Evolutionary conservation across 1,140 invertebrate genomes (phyloP).

Genomic region (Cephus cinctus): DNA sequence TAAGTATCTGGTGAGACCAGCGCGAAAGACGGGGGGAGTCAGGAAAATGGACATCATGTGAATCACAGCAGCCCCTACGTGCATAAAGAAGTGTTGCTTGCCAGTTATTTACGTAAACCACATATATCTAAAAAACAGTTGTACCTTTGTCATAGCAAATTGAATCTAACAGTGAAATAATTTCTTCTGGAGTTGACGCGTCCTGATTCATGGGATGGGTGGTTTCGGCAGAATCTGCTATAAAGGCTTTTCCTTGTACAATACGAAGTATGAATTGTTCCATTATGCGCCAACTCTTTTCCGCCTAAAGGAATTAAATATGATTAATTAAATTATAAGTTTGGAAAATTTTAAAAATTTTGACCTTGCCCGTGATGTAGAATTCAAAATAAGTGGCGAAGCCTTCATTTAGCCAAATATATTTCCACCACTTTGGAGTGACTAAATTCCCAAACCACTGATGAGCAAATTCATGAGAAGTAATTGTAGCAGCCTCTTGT

Average conservation of each 20-base stretch:
- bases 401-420: conserved; percentile 57
- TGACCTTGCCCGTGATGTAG: conserved; percentile 13
- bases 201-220: conserved; percentile 74
- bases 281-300: conserved; percentile 72
- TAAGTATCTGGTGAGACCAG: conserved; percentile 50
- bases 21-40: conserved; percentile 50
- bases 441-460: conserved; percentile 64
- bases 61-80: conserved; percentile 57
- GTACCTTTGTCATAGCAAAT: conserved; percentile 72
- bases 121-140: conserved; percentile 6
- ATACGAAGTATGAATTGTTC: conserved; percentile 74
- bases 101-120: neutral
- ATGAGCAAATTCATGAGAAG: conserved; percentile 68
- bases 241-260: conserved; percentile 63
- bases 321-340: conserved; percentile 12
- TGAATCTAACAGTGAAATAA: conserved; percentile 73
- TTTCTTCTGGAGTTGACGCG: conserved; percentile 71
- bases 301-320: conserved; percentile 28
- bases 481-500: too few species aligned
- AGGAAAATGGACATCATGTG: conserved; percentile 57
- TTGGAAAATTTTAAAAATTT: conserved; percentile 3
- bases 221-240: conserved; percentile 63
- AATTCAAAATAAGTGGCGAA: conserved; percentile 54
- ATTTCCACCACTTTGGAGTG: conserved; percentile 56
- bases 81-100: neutral